Evolutionary conservation across 2,113 vertebrate genomes (phyloP), one percentile per base, ranked within the genome.

Genomic region (Misgurnus mizolepis): DNA sequence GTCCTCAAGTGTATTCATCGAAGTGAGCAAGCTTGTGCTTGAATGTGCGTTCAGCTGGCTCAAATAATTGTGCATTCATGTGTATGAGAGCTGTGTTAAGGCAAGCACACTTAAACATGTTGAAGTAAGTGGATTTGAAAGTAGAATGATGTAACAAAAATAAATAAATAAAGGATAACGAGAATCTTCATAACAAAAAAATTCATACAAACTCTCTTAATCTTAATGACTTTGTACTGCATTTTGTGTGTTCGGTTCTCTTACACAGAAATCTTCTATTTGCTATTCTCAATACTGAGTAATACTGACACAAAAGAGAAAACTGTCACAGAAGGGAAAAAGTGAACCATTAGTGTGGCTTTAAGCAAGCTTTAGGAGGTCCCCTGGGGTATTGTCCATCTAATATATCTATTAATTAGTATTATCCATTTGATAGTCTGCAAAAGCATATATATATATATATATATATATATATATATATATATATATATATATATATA

Each of bases 61-160:
- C 67, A 47, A 64, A 71, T 55, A 43, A 11, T 40, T 71, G 67
- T 53, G 68, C 47, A 71, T 40, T 61, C 60, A 53, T 80, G 67
- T 41, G 67, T 41, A 27, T 53, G 68, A 77, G 74, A 55, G 62
- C 27, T 76, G 27, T 15, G 10, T 55, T 76, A 55, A 49, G 45
- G 58, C 83, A 81, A 70, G 78, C 82, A 14, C 79, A 22, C 77
- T 82, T 78, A 87, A 86, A 89, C 85, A 82, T 61, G 74, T 71
- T 15, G 1, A 5, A 6, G 55, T 64, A 15, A 62, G 45, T 7
- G 8, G 6, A 61, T 60, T 65, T n/a, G 53, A 82, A 83, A 40
- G 47, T 68, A 75, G 70, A 43, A 10, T 40, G 71, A 78, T 47
- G 74, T 64, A 43, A 75, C 56, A 74, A 7, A 49, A 12, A 34